A percentile compares a stretch with the other conserved stretches of the same genome.
Evolutionary conservation across 2,888 invertebrate genomes (phyloP).

Genomic region (Rhyacophila evoluta): DNA sequence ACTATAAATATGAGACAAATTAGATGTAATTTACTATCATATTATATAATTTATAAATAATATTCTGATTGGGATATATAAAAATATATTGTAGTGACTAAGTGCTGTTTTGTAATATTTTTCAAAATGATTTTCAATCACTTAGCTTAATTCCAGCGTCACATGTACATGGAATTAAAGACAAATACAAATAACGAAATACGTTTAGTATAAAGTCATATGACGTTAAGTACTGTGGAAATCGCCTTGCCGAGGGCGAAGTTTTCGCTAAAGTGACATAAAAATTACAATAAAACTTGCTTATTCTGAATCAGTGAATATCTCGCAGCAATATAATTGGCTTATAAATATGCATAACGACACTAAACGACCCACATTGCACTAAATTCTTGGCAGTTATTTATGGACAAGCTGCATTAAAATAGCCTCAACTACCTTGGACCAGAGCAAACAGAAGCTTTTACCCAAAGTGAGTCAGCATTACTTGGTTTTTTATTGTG

Average conservation of each 20-base stretch:
- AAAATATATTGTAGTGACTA: too few species aligned
- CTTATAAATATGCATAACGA: not conserved
- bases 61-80: too few species aligned
- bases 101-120: too few species aligned
- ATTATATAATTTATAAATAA: too few species aligned
- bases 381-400: not conserved
- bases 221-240: not conserved
- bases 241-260: not conserved
- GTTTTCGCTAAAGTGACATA: not conserved
- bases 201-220: too few species aligned
- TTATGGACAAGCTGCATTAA: not conserved
- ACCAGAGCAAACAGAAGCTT: not conserved
- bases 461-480: conserved; percentile 8
- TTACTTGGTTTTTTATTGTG: not conserved
- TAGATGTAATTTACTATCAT: too few species aligned
- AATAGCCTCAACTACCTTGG: not conserved
- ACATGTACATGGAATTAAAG: too few species aligned
- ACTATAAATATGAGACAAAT: too few species aligned
- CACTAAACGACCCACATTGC: conserved; percentile 1
- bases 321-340: not conserved
- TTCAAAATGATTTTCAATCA: too few species aligned
- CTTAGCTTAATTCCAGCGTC: too few species aligned
- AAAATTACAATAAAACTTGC: not conserved
- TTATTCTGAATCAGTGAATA: not conserved
- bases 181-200: too few species aligned